phyloP scores from a whole-genome alignment of 1,140 invertebrate genomes.

The Panulirus ornatus region DNA sequence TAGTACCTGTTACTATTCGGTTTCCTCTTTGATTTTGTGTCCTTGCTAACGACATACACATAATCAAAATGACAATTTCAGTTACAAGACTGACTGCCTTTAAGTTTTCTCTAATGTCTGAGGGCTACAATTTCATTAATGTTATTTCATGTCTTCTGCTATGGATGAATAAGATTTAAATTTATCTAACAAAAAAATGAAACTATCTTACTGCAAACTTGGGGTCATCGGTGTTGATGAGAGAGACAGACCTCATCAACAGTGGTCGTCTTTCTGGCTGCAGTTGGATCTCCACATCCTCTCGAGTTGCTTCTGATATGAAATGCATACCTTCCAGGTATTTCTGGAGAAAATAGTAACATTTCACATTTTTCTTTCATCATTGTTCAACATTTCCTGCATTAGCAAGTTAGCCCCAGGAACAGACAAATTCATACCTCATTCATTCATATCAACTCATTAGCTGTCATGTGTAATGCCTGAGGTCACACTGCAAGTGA shows the following conservation, averaged over 20 bases:
- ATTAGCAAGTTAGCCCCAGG: too few species aligned
- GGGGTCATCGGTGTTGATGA: slow-evolving; percentile 55
- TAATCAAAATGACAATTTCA: too few species aligned
- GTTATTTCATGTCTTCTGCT: too few species aligned
- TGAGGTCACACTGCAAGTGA: too few species aligned
- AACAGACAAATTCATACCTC: not conserved
- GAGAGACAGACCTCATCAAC: slow-evolving; percentile 42
- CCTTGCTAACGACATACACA: too few species aligned
- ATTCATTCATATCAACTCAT: not conserved
- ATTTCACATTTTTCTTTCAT: not conserved
- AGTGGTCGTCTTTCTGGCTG: slow-evolving; percentile 36
- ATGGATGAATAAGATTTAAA: too few species aligned
- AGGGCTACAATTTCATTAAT: too few species aligned
- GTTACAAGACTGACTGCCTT: too few species aligned
- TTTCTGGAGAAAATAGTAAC: slow-evolving; percentile 31
- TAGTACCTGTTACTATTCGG: too few species aligned
- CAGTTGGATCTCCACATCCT: slow-evolving; percentile 26
- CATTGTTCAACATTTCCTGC: not conserved
- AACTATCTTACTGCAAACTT: slow-evolving; percentile 37
- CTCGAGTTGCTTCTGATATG: not conserved
- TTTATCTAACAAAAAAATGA: not conserved
- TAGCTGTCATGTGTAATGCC: too few species aligned
- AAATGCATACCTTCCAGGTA: slow-evolving; percentile 28
- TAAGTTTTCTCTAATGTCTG: too few species aligned
- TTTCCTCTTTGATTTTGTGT: too few species aligned